Percentiles rank a stretch among this genome's conserved stretches.
These are phyloP conservation scores for Diadumene lineata DNA, from an alignment of 92 coral and sea anemone genomes.

Conservation along the genomic window DNA sequence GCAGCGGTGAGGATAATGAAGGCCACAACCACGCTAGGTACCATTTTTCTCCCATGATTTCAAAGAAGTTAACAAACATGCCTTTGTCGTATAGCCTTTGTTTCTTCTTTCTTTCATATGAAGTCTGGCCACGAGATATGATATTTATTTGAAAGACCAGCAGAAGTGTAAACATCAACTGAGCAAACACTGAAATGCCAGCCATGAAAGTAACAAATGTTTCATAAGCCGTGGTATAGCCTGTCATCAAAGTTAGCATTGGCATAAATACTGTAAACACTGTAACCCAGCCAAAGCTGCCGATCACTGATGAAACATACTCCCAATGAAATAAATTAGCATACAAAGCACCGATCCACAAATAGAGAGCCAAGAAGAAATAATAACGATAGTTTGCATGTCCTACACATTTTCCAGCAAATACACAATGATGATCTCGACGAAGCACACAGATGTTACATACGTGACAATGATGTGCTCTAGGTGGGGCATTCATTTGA, in stretches of 20 bases:
- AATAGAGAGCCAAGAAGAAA: conserved; percentile 73
- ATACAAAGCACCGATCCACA: conserved; percentile 94
- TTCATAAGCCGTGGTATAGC: conserved; percentile 73
- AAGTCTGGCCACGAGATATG: conserved; percentile 84
- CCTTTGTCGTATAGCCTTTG: conserved; percentile 78
- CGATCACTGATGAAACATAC: conserved; percentile 73
- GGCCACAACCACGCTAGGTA: conserved; percentile 94
- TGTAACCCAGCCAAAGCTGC: conserved; percentile 69
- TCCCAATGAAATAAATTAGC: conserved; percentile 89
- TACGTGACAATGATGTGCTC: conserved; percentile 89
- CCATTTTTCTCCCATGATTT: conserved; percentile 87
- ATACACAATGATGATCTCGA: conserved; percentile 93
- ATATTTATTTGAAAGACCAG: conserved; percentile 76
- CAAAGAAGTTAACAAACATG: conserved; percentile 61
- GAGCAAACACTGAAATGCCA: conserved; percentile 79
- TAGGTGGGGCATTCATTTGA: conserved; percentile 87
- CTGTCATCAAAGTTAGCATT: conserved; percentile 69
- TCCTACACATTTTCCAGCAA: conserved; percentile 94
- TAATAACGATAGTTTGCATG: conserved; percentile 95
- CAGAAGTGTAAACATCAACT: conserved; percentile 73
- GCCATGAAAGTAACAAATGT: conserved; percentile 84
- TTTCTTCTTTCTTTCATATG: conserved; percentile 85
- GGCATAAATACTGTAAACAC: conserved; percentile 90
- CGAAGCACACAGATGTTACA: conserved; percentile 88
- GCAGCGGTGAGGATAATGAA: conserved; percentile 67